These are phyloP conservation scores for Hetaerina americana DNA, from an alignment of 1,140 invertebrate genomes.

Conservation along the genomic window DNA sequence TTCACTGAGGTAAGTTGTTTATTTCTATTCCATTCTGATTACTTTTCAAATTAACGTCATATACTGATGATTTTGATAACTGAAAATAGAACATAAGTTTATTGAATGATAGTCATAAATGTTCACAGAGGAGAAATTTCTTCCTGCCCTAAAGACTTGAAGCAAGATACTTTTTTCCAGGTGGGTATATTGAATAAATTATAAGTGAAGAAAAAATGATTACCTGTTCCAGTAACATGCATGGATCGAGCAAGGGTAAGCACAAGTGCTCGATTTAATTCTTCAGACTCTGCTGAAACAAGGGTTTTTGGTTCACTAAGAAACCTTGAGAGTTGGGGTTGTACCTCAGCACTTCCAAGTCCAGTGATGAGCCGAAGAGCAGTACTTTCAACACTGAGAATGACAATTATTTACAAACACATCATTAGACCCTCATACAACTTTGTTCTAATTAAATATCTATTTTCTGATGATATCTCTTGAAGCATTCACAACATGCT, in stretches of 20 bases:
- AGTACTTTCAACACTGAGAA: constrained; percentile 77
- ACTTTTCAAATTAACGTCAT: too few species aligned
- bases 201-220: not conserved
- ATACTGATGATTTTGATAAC: too few species aligned
- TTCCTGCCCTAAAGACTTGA: not conserved
- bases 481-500: too few species aligned
- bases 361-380: constrained; percentile 82
- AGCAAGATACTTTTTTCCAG: not conserved
- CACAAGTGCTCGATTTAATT: constrained; percentile 81
- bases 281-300: constrained; percentile 86
- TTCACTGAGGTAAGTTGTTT: too few species aligned
- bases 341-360: constrained; percentile 80
- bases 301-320: constrained; percentile 77
- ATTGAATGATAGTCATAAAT: too few species aligned
- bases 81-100: too few species aligned
- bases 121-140: too few species aligned
- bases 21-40: too few species aligned
- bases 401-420: constrained; percentile 9
- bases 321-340: constrained; percentile 75
- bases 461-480: too few species aligned
- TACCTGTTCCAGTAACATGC: constrained; percentile 71
- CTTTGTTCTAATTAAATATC: too few species aligned
- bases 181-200: not conserved
- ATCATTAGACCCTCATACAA: too few species aligned
- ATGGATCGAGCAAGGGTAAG: constrained; percentile 86